Conservation (phyloP, 2,888 invertebrate genomes). For the Halocaridina rubra region DNA sequence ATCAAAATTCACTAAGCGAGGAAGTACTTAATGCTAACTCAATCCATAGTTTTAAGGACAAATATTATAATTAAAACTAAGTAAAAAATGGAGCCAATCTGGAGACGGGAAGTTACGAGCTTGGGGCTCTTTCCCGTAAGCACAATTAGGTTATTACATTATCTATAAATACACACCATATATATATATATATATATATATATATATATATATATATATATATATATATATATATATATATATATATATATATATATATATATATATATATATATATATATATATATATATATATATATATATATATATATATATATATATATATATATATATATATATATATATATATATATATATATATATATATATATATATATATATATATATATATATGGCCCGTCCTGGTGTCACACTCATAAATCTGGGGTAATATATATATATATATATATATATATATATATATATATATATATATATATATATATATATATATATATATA, state of each 20-base stretch:
- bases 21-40: no score
- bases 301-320: neutral
- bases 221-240: slow-evolving; percentile 25
- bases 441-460: slow-evolving; percentile 22
- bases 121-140: no score
- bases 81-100: no score
- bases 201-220: slow-evolving; percentile 20
- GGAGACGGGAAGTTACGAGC: no score
- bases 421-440: neutral
- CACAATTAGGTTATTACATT: no score
- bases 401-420: neutral
- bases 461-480: slow-evolving; percentile 25
- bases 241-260: slow-evolving; percentile 23
- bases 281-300: neutral
- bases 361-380: slow-evolving; percentile 14
- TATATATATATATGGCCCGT: slow-evolving; percentile 14
- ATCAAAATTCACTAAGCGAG: no score
- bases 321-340: neutral
- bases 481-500: slow-evolving; percentile 9
- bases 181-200: slow-evolving; percentile 3
- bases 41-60: no score
- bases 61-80: no score
- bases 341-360: slow-evolving; percentile 2
- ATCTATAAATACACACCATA: no score
- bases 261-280: slow-evolving; percentile 4